These are phyloP conservation scores for Netelia virgata DNA, from an alignment of 2,888 invertebrate genomes.

Conservation along the genomic window DNA sequence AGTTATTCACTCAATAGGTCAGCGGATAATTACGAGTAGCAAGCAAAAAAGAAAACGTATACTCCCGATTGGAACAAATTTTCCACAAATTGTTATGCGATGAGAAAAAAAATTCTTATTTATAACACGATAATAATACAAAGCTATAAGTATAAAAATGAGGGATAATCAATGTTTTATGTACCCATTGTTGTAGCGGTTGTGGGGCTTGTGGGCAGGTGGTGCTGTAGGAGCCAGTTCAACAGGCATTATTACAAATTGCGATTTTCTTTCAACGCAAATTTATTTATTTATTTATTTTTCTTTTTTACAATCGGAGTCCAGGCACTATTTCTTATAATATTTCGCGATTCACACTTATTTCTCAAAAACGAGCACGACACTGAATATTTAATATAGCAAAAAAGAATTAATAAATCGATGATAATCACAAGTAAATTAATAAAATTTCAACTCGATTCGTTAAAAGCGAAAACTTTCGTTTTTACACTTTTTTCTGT, in stretches of 20 bases:
- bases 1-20: no score
- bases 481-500: neutral
- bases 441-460: no score
- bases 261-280: neutral
- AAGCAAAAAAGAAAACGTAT: no score
- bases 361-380: slow-evolving; percentile 9
- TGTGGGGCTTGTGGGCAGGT: slow-evolving; percentile 71
- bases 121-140: neutral
- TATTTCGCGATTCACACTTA: neutral
- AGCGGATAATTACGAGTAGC: no score
- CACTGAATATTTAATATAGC: slow-evolving; percentile 4
- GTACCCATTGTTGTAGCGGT: slow-evolving; percentile 56
- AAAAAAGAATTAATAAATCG: no score
- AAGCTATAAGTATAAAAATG: slow-evolving; percentile 73
- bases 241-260: slow-evolving; percentile 76
- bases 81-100: neutral
- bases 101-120: slow-evolving; percentile 1
- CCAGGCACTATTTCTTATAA: no score
- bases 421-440: neutral
- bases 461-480: neutral
- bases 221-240: slow-evolving; percentile 77
- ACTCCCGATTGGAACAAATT: neutral
- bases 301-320: neutral
- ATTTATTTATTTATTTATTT: neutral
- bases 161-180: slow-evolving; percentile 3